A percentile compares a stretch with the other conserved stretches of the same genome.
Evolutionary conservation across 2,888 invertebrate genomes (phyloP).

Genomic region (Microctonus hyperodae): DNA sequence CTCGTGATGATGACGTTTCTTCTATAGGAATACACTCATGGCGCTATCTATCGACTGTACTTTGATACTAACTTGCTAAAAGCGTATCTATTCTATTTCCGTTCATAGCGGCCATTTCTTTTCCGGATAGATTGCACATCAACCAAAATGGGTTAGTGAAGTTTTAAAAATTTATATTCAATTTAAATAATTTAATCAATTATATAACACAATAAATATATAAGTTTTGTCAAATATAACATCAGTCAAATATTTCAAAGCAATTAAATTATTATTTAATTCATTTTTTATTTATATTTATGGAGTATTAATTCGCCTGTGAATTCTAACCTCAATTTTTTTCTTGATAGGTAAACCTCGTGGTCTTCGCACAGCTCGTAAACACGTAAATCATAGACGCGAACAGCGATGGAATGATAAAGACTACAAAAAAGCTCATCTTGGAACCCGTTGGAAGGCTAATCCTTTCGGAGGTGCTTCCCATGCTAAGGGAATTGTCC

Average conservation of each 20-base stretch:
- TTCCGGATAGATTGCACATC: conserved; percentile 49
- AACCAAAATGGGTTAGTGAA: conserved; percentile 53
- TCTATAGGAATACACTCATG: no score
- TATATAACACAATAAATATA: neutral
- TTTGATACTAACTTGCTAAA: no score
- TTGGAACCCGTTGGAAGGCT: conserved; percentile 99
- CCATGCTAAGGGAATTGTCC: conserved; percentile 99
- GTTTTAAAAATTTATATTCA: conserved; percentile 23
- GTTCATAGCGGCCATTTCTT: no score
- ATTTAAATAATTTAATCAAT: neutral
- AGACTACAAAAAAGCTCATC: conserved; percentile 99
- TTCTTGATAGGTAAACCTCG: conserved; percentile 89
- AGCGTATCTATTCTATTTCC: no score
- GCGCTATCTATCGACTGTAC: no score
- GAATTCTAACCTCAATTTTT: neutral
- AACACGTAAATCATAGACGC: conserved; percentile 96
- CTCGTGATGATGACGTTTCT: no score
- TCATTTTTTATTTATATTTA: neutral
- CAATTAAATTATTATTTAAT: neutral
- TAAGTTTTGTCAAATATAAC: neutral
- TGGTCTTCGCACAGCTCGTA: conserved; percentile 98
- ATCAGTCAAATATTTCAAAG: neutral
- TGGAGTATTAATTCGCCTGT: neutral
- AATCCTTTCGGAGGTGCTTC: conserved; percentile 99
- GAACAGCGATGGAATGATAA: conserved; percentile 99